Evolutionary conservation across 2,888 invertebrate genomes (phyloP), one percentile per base, ranked within the genome.

Genomic region (Baronia brevicornis): DNA sequence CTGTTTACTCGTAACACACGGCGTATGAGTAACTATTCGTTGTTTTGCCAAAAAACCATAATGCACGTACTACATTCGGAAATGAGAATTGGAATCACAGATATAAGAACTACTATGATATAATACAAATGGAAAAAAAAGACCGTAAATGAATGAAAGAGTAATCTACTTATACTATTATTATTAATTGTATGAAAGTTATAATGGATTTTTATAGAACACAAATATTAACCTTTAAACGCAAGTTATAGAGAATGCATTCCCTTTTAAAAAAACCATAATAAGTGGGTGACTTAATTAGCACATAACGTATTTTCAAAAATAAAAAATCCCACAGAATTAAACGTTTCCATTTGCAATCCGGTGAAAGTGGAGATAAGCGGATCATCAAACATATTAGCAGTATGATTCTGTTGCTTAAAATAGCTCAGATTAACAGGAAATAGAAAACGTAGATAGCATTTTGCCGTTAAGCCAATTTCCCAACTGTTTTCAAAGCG

Each of bases 401-500:
- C 11, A 12, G 17, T 2, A 20, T 17, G 13, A 5, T 21, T 4
- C 6, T 9, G 21, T 2, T 27, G 22, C 30, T 22, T 27, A 19
- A 36, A 27, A 31, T 22, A 23, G 31, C 13, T 7, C 15, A 33
- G 24, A 33, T 26, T 22, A 24, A 26, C 23, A 33, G 23, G 33
- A 36, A 38, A 39, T 21, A 14, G 23, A 21, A 31, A 23, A 23
- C 23, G 13, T 17, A 32, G 9, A 28, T 20, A 33, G 21, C 12
- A 17, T 22, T 34, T 13, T 24, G 9, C 9, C 14, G 9, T 14
- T 20, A 33, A 38, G 28, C 28, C 27, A 23, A 36, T 31, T 36
- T 36, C 36, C 23, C 23, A 5, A 6, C 10, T 18, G n/a, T 6
- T 17, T 18, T 6, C 5, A 5, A 14, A 22, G 19, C 12, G 11